These are phyloP conservation scores for Megalonaias nervosa DNA, from an alignment of 1,140 invertebrate genomes.

Conservation along the genomic window DNA sequence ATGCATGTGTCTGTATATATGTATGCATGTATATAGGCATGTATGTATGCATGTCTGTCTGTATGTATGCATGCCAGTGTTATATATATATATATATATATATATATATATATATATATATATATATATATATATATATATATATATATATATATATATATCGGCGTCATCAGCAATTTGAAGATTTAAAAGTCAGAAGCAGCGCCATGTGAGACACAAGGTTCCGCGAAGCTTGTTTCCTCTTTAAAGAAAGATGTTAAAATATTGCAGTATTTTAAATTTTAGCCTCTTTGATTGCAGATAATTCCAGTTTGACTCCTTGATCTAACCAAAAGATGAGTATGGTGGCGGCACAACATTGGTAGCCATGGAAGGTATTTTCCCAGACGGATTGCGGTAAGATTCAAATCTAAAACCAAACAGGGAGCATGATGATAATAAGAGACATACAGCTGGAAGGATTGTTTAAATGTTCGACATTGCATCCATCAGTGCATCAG, in stretches of 20 bases:
- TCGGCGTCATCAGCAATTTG: not conserved
- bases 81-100: too few species aligned
- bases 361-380: constrained; percentile 44
- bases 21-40: too few species aligned
- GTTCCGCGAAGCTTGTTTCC: not conserved
- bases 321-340: constrained; percentile 60
- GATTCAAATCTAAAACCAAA: not conserved
- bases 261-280: not conserved
- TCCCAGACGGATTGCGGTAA: constrained; percentile 53
- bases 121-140: too few species aligned
- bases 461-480: too few species aligned
- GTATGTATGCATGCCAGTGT: too few species aligned
- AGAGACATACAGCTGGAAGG: too few species aligned
- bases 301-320: constrained; percentile 63
- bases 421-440: too few species aligned
- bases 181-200: not conserved
- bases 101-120: too few species aligned
- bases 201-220: not conserved
- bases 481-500: too few species aligned
- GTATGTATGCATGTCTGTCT: too few species aligned
- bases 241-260: not conserved
- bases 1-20: too few species aligned
- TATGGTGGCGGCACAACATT: constrained; percentile 50
- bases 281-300: constrained; percentile 24
- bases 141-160: too few species aligned